These are phyloP conservation scores for Dioctria linearis DNA, from an alignment of 2,888 invertebrate species.

Conservation along the genomic window DNA sequence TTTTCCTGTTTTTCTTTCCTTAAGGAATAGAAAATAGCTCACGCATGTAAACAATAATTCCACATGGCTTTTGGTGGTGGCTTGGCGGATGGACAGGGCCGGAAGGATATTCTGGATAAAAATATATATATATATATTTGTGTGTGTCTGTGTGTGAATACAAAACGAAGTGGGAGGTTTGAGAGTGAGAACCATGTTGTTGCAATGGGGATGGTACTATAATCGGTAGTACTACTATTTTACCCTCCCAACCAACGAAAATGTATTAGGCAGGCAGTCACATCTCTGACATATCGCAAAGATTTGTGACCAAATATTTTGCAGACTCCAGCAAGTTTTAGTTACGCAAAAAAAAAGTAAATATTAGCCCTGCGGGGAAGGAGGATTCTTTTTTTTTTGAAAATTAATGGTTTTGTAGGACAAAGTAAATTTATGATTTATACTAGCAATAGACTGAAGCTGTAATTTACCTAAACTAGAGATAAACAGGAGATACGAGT, in stretches of 20 bases:
- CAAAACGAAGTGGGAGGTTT: slow-evolving; percentile 19
- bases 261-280: background rate
- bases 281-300: background rate
- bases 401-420: slow-evolving; percentile 21
- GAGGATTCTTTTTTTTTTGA: background rate
- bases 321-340: slow-evolving; percentile 19
- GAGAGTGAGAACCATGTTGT: background rate
- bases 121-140: background rate
- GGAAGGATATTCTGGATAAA: slow-evolving; percentile 36
- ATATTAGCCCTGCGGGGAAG: background rate
- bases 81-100: slow-evolving; percentile 2
- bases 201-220: background rate
- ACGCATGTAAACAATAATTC: slow-evolving; percentile 38
- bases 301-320: slow-evolving; percentile 38
- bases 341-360: background rate
- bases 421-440: slow-evolving; percentile 35
- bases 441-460: background rate
- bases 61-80: background rate
- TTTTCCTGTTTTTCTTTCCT: slow-evolving; percentile 7
- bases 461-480: no score
- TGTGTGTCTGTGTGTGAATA: no score
- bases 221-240: no score
- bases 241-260: background rate
- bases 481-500: no score
- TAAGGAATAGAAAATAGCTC: slow-evolving; percentile 35